Base-by-base conservation (phyloP, 2,888 invertebrate species). In the Heliconius charithonia region DNA sequence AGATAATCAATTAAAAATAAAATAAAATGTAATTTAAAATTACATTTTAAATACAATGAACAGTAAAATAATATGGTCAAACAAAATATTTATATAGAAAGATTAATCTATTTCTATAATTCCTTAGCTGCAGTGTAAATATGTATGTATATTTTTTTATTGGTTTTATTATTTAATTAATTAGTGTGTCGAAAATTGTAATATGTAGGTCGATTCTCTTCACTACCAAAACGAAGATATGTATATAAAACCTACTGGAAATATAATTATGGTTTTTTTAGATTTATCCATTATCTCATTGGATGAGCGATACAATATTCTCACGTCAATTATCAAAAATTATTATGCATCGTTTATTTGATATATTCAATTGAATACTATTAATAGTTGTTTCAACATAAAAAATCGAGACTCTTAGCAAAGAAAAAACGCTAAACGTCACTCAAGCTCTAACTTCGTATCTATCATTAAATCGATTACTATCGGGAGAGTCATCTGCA, bases 401-500 rank as follows among this genome's bases (percentile, higher is more conserved):
- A 72, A 37, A 12, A 67, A 75, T 45, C 41, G 12, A 25, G 59
- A 37, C 27, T 29, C 56, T 66, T 27, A 51, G 56, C 45, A 59
- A 73, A 12, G n/a, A 59, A 72, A 59, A 7, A 37, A 59, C 32
- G 56, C 59, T 32, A 59, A 59, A 72, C 72, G 72, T 70, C 59
- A 75, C 73, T 83, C 89, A 94, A 77, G 89, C 91, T 85, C 87
- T 91, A 82, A 93, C 87, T 85, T 93, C 90, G 85, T 91, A 93
- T 85, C 89, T 92, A 83, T 94, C 94, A 82, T 88, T 86, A 82
- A 93, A 82, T 82, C 89, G 90, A 87, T 95, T 95, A 84, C 93
- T 94, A 84, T 95, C 95, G 2, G 95, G 94, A 2, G 95, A 94
- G 83, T 94, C 95, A 78, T 94, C 95, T 22, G 91, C 93, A 82